Conservation (phyloP, 2,797 vertebrate species). For the Agapornis canus region DNA sequence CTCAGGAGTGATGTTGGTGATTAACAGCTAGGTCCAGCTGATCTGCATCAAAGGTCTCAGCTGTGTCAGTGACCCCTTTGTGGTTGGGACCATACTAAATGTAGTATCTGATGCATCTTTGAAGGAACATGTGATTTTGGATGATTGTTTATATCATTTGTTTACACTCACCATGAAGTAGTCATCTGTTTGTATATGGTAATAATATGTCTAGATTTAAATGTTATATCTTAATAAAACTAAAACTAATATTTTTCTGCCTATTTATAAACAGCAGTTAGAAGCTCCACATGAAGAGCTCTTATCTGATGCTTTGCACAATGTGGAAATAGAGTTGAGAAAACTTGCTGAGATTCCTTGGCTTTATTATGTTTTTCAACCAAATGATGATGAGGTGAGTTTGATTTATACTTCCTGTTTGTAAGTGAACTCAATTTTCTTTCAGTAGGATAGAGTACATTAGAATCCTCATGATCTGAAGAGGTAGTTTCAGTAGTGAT, state of each 20-base stretch:
- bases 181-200: not conserved
- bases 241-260: conserved; percentile 4
- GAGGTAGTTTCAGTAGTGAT: not conserved
- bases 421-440: not conserved
- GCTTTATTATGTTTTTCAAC: conserved; percentile 94
- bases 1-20: not conserved
- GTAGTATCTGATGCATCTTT: not conserved
- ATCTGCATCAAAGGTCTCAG: not conserved
- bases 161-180: not conserved
- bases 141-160: not conserved
- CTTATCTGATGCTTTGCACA: conserved; percentile 89
- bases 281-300: conserved; percentile 93
- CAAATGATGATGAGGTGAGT: conserved; percentile 94
- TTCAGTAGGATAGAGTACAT: not conserved
- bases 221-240: not conserved
- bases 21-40: not conserved
- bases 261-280: conserved; percentile 83
- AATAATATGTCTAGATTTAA: not conserved
- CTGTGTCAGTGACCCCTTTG: not conserved
- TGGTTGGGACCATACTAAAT: not conserved
- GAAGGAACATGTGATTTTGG: not conserved
- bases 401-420: not conserved
- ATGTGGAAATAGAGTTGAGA: conserved; percentile 87
- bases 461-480: not conserved
- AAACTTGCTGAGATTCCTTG: conserved; percentile 93